Evolutionary conservation across 1,140 invertebrate species (phyloP).

Genomic region (Tetramorium alpestre): DNA sequence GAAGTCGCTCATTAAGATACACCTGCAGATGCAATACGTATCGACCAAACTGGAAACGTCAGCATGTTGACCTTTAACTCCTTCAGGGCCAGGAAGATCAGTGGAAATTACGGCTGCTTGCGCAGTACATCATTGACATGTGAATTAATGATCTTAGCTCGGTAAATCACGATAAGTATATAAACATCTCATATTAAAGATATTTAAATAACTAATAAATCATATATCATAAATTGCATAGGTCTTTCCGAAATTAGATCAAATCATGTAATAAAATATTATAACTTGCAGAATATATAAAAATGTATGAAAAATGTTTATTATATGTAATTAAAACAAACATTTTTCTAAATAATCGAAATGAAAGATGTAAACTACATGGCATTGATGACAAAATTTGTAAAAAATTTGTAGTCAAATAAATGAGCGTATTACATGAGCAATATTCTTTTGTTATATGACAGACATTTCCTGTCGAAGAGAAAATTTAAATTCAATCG

Average conservation of each 20-base stretch:
- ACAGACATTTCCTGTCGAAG: neutral
- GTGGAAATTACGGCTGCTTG: conserved; percentile 26
- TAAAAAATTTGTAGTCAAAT: no score
- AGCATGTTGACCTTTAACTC: conserved; percentile 59
- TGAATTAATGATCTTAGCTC: conserved; percentile 14
- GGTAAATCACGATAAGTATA: neutral
- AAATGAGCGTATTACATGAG: neutral
- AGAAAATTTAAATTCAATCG: no score
- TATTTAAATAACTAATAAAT: neutral
- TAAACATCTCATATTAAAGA: neutral
- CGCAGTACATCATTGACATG: neutral
- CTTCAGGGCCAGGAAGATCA: conserved; percentile 29
- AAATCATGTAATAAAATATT: no score
- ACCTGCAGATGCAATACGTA: conserved; percentile 66
- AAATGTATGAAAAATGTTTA: neutral
- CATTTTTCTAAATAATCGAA: neutral
- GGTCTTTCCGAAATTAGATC: neutral
- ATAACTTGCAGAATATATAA: neutral
- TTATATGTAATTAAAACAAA: neutral
- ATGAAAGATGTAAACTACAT: neutral
- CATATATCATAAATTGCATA: neutral
- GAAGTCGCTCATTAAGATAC: conserved; percentile 69
- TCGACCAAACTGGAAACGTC: conserved; percentile 65
- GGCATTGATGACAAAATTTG: neutral
- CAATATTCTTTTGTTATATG: neutral